A percentile compares a stretch with the other conserved stretches of the same genome.
Evolutionary conservation across 30 jellyfish, hydroid and myxozoan species (phyloP).

Genomic region (Pelagia noctiluca): DNA sequence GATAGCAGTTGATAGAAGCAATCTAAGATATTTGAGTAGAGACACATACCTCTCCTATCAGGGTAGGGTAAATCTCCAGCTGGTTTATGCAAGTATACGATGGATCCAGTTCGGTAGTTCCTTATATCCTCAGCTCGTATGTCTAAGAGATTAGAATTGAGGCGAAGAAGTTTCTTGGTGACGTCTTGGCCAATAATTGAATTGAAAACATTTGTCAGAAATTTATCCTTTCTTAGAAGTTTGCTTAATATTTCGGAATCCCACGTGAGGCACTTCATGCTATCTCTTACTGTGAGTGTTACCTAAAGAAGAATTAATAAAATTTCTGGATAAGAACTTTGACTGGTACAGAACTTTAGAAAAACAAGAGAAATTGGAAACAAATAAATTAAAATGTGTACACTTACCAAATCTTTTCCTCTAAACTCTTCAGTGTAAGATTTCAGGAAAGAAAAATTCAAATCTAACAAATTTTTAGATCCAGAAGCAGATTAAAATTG

Average conservation of each 20-base stretch:
- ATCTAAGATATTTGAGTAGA: not conserved
- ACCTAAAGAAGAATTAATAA: conserved; percentile 18
- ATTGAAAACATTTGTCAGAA: conserved; percentile 74
- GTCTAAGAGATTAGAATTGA: conserved; percentile 12
- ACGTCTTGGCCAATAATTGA: conserved; percentile 84
- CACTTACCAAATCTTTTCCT: too few species aligned
- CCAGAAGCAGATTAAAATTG: too few species aligned
- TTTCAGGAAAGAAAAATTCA: too few species aligned
- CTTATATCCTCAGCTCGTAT: conserved; percentile 9
- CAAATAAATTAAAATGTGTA: not conserved
- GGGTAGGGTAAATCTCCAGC: not conserved
- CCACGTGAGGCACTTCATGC: conserved; percentile 29
- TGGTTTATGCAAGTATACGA: conserved; percentile 31
- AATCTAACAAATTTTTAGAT: too few species aligned
- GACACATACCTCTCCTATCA: not conserved
- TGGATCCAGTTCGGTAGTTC: conserved; percentile 36
- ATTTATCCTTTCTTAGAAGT: conserved; percentile 42
- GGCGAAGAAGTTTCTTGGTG: conserved; percentile 57
- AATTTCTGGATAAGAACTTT: not conserved
- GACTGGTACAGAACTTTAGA: not conserved
- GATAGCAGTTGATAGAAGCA: not conserved
- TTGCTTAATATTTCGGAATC: conserved; percentile 23
- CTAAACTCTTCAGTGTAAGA: too few species aligned
- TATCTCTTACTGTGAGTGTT: conserved; percentile 42
- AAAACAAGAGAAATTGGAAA: not conserved